A percentile compares a stretch with the other conserved stretches of the same genome.
These are phyloP conservation scores for Meriones unguiculatus DNA, from an alignment of 2,113 vertebrate species.

Conservation along the genomic window DNA sequence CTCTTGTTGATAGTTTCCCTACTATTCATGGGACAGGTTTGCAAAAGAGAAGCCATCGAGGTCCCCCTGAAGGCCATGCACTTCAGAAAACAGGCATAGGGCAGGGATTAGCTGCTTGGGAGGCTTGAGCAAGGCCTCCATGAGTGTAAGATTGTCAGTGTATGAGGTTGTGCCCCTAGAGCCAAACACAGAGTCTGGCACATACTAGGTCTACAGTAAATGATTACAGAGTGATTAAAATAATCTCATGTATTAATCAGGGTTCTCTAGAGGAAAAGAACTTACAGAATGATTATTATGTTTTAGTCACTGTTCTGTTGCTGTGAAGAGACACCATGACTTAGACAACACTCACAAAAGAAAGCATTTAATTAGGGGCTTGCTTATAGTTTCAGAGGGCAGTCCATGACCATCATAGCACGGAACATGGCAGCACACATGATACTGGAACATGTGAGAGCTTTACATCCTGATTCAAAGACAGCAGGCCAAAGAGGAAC, in stretches of 20 bases:
- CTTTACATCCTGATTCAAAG: background rate
- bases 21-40: background rate
- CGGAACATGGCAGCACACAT: background rate
- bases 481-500: background rate
- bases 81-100: background rate
- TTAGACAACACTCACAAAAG: background rate
- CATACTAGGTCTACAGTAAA: background rate
- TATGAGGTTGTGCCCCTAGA: background rate
- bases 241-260: background rate
- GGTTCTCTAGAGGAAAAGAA: background rate
- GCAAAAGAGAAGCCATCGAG: background rate
- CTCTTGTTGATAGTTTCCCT: background rate
- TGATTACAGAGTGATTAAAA: background rate
- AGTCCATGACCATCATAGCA: background rate
- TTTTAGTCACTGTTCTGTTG: background rate
- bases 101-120: background rate
- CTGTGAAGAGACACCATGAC: background rate
- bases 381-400: background rate
- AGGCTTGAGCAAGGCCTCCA: too few species aligned
- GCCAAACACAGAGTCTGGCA: background rate
- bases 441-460: background rate
- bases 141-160: background rate
- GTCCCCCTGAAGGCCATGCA: background rate
- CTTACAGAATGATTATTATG: background rate
- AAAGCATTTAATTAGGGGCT: background rate